Conservation (phyloP, 2,888 invertebrate genomes). For the Stenodera caucasica region DNA sequence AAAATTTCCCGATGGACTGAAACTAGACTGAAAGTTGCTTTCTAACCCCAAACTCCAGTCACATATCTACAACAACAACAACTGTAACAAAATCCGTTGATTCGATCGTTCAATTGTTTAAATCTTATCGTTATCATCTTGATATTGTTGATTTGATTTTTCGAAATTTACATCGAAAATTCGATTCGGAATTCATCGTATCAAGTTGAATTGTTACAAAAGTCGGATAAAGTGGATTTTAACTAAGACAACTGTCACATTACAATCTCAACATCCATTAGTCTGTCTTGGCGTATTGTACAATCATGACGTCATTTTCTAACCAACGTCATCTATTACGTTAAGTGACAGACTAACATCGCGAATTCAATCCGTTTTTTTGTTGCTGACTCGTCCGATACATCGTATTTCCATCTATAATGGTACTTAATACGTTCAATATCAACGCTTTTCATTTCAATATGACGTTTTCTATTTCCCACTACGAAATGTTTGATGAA, state of each 20-base stretch:
- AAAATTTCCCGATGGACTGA: constrained; percentile 3
- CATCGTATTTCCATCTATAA: constrained; percentile 42
- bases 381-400: constrained; percentile 26
- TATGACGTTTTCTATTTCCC: constrained; percentile 47
- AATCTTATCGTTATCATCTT: neutral
- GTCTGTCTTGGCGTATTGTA: constrained; percentile 30
- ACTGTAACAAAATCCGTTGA: neutral
- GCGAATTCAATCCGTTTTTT: constrained; percentile 46
- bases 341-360: constrained; percentile 48
- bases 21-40: neutral
- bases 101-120: neutral
- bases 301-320: constrained; percentile 39
- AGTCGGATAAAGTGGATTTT: constrained; percentile 35
- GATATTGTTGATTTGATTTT: no score
- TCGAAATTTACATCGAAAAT: no score
- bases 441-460: constrained; percentile 47
- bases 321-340: constrained; percentile 44
- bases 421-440: constrained; percentile 46
- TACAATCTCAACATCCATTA: constrained; percentile 34
- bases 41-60: neutral
- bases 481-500: constrained; percentile 34
- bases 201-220: constrained; percentile 33
- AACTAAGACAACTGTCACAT: constrained; percentile 36
- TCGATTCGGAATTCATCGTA: constrained; percentile 35
- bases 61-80: neutral